phyloP scores from a whole-genome alignment of 2,888 invertebrate genomes.

The Caradrina clavipalpis region DNA sequence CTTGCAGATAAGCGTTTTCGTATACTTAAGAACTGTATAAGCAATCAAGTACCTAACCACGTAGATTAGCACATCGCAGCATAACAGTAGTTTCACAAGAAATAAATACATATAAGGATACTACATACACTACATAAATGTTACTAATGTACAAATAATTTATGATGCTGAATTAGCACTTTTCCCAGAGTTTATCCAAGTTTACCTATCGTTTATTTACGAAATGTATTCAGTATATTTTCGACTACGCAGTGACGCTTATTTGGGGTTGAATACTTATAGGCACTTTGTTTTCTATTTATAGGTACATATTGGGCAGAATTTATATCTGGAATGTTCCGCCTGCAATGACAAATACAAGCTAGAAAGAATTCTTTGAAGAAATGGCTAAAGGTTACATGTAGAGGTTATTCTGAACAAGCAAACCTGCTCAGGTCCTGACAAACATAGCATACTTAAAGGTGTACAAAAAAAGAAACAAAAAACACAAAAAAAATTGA shows the following conservation, averaged over 20 bases:
- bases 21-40: not conserved
- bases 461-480: no score
- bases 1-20: not conserved
- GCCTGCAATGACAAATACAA: no score
- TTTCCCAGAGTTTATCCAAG: constrained; percentile 17
- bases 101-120: constrained; percentile 3
- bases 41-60: constrained; percentile 5
- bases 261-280: not conserved
- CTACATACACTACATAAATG: no score
- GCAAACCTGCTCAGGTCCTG: no score
- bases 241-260: not conserved
- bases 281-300: no score
- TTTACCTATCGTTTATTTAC: not conserved
- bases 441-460: no score
- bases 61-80: not conserved
- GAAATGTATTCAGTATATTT: not conserved
- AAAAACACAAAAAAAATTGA: no score
- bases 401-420: no score
- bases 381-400: no score
- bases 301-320: no score
- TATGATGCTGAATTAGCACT: constrained; percentile 33
- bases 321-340: no score
- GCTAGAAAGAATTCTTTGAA: no score
- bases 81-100: constrained; percentile 18
- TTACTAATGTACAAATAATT: constrained; percentile 30